Conservation (phyloP, 2,113 vertebrate genomes). For the Neofelis nebulosa region DNA sequence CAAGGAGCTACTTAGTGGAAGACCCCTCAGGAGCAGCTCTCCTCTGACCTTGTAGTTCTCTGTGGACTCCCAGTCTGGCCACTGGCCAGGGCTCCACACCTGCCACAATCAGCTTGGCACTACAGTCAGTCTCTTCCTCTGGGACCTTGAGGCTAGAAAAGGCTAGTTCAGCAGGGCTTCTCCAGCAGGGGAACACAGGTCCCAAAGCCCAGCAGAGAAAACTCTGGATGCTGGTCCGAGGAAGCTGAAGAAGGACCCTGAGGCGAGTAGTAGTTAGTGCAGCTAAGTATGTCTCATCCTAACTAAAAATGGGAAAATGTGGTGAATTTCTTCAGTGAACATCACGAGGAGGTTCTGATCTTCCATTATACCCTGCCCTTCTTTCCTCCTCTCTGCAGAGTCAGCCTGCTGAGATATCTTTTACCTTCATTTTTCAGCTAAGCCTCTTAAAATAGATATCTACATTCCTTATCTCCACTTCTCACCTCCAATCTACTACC, state of each 20-base stretch:
- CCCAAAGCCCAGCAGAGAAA: neutral
- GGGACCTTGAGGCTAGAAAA: neutral
- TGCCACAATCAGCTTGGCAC: no score
- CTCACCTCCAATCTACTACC: neutral
- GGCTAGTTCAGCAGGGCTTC: neutral
- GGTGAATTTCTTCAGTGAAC: neutral
- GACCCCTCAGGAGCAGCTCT: neutral
- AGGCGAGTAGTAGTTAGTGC: neutral
- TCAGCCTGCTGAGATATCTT: neutral
- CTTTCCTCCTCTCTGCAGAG: neutral
- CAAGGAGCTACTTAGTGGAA: neutral
- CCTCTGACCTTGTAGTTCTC: neutral
- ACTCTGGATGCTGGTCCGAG: neutral
- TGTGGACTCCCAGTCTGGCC: neutral
- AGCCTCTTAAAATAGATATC: neutral
- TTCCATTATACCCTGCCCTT: neutral
- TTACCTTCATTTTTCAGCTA: conserved; percentile 15
- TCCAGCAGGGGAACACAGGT: neutral
- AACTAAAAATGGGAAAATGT: neutral
- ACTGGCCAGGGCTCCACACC: neutral
- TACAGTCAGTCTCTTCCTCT: neutral
- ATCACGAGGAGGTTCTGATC: neutral
- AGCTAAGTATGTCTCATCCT: neutral
- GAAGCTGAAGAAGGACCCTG: neutral
- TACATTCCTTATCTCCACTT: neutral